Percentiles rank a stretch among this genome's conserved stretches.
These are phyloP conservation scores for Physocephala rufipes DNA, from an alignment of 2,888 invertebrate species.

Conservation along the genomic window DNA sequence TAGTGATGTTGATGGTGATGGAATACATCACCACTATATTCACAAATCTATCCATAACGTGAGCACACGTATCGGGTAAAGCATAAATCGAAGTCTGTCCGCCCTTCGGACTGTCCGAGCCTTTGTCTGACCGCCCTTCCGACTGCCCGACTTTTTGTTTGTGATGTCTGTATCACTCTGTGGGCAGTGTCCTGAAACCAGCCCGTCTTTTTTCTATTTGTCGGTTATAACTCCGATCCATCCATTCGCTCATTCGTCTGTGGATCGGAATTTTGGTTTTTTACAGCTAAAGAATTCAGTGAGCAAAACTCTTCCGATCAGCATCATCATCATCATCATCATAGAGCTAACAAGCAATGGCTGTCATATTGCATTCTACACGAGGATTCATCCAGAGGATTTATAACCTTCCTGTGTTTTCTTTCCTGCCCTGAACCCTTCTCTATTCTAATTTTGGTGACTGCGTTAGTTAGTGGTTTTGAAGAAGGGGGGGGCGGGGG, in stretches of 20 bases:
- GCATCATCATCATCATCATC: slow-evolving; percentile 30
- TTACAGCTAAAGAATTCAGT: neutral
- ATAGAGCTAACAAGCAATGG: slow-evolving; percentile 29
- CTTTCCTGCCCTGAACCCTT: neutral
- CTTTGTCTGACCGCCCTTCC: slow-evolving; percentile 12
- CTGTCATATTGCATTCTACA: neutral
- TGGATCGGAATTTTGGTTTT: neutral
- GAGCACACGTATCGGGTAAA: slow-evolving; percentile 11
- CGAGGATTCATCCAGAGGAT: neutral
- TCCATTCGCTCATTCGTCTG: neutral
- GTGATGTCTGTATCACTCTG: no score
- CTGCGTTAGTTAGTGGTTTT: neutral
- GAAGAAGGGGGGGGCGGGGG: neutral
- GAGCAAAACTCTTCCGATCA: slow-evolving; percentile 7
- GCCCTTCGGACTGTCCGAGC: slow-evolving; percentile 28
- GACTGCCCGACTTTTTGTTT: neutral
- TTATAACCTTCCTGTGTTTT: neutral
- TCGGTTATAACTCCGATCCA: no score
- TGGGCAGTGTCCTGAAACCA: no score
- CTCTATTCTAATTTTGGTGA: neutral
- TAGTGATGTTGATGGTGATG: slow-evolving; percentile 22
- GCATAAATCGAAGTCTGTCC: slow-evolving; percentile 27
- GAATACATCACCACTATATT: slow-evolving; percentile 33
- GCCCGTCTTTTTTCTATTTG: no score
- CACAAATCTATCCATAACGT: slow-evolving; percentile 29